These are phyloP conservation scores for Ceraclea dissimilis DNA, from an alignment of 2,888 invertebrate species.

Conservation along the genomic window DNA sequence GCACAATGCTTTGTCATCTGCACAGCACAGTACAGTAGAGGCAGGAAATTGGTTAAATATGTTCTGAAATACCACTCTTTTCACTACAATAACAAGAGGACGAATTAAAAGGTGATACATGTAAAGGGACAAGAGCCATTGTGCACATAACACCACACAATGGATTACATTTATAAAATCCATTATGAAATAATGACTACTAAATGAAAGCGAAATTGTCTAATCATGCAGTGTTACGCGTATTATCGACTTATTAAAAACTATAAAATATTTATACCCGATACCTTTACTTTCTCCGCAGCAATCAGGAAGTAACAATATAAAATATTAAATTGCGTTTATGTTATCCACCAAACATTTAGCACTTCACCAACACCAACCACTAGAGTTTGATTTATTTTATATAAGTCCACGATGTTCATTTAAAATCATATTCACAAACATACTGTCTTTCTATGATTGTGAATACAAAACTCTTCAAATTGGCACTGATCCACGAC, in stretches of 20 bases:
- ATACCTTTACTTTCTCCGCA: slow-evolving; percentile 21
- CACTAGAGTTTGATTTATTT: slow-evolving; percentile 10
- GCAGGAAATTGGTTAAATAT: too few species aligned
- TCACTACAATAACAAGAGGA: too few species aligned
- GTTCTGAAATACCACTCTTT: too few species aligned
- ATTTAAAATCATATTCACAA: neutral
- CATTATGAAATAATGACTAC: too few species aligned
- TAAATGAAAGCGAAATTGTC: slow-evolving; percentile 19
- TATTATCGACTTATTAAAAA: slow-evolving; percentile 9
- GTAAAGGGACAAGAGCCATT: too few species aligned
- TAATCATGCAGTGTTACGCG: slow-evolving; percentile 20
- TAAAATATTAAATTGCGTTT: too few species aligned
- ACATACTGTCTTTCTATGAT: neutral
- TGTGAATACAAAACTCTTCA: slow-evolving; percentile 1
- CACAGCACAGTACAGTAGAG: too few species aligned
- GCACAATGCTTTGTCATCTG: too few species aligned
- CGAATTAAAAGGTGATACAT: too few species aligned
- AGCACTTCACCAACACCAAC: slow-evolving; percentile 4
- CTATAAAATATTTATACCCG: neutral
- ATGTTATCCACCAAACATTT: neutral
- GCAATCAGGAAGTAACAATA: slow-evolving; percentile 15
- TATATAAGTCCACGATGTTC: too few species aligned
- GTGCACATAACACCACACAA: too few species aligned
- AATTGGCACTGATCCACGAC: slow-evolving; percentile 41
- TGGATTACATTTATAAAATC: too few species aligned